phyloP scores from a whole-genome alignment of 2,888 invertebrate species.

The Sipunculus nudus region DNA sequence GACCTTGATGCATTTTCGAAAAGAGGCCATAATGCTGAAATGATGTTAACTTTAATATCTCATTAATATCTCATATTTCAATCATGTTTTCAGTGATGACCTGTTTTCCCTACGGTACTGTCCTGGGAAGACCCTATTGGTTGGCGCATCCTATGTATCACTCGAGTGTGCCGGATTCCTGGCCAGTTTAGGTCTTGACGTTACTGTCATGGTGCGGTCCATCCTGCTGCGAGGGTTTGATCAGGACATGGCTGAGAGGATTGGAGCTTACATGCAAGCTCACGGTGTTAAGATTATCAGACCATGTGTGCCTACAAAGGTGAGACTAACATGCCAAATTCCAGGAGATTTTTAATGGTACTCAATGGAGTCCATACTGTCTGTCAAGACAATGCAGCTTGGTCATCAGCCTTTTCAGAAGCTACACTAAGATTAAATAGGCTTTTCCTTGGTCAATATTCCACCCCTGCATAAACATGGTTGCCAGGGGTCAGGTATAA shows the following conservation, averaged over 20 bases:
- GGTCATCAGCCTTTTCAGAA: no score
- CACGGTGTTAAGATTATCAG: constrained; percentile 69
- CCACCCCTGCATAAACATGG: no score
- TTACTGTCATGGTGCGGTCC: constrained; percentile 70
- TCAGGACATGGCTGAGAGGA: constrained; percentile 71
- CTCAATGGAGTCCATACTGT: no score
- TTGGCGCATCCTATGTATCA: constrained; percentile 74
- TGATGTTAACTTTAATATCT: no score
- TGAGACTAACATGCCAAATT: constrained; percentile 53
- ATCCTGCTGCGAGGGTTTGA: constrained; percentile 73
- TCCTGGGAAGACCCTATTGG: constrained; percentile 71
- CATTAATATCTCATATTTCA: background rate
- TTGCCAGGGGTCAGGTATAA: no score
- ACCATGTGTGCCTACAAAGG: constrained; percentile 65
- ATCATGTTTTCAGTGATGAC: constrained; percentile 69
- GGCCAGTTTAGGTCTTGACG: constrained; percentile 54
- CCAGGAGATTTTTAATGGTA: no score
- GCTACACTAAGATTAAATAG: no score
- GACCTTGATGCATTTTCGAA: no score
- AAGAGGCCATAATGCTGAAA: no score
- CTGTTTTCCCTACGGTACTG: constrained; percentile 69
- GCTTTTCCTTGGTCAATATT: no score
- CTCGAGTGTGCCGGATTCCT: constrained; percentile 73
- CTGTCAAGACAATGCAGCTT: no score
- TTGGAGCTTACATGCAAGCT: constrained; percentile 69